A percentile compares a stretch with the other conserved stretches of the same genome.
These are phyloP conservation scores for Athripsodes cinereus DNA, from an alignment of 2,888 invertebrate genomes.

Conservation along the genomic window DNA sequence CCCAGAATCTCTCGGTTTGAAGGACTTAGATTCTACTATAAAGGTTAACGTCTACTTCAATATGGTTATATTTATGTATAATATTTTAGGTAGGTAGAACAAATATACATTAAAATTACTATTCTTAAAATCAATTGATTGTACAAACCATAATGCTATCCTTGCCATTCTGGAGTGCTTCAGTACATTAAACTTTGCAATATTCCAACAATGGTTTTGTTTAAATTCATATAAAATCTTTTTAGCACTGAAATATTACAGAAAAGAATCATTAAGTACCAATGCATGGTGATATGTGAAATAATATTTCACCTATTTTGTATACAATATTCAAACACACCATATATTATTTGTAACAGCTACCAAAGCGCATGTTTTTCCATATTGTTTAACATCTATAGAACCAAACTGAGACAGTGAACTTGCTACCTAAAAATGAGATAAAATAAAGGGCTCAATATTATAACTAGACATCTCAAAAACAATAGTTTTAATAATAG, in stretches of 20 bases:
- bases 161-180: constrained; percentile 34
- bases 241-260: constrained; percentile 31
- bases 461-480: too few species aligned
- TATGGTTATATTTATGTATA: too few species aligned
- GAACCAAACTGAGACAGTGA: constrained; percentile 5
- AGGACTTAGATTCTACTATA: too few species aligned
- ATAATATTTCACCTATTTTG: too few species aligned
- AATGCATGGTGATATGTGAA: too few species aligned
- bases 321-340: background rate
- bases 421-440: background rate
- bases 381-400: constrained; percentile 8
- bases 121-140: constrained; percentile 3
- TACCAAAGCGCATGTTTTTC: constrained; percentile 4
- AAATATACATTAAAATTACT: too few species aligned
- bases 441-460: background rate
- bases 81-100: too few species aligned
- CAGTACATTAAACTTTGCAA: constrained; percentile 36
- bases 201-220: constrained; percentile 33
- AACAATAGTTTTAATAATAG: too few species aligned
- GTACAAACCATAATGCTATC: constrained; percentile 33
- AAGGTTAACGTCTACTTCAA: too few species aligned
- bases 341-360: constrained; percentile 7
- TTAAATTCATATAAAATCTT: constrained; percentile 34
- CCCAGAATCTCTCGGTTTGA: too few species aligned
- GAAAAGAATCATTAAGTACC: too few species aligned